Conservation (phyloP, 2,888 invertebrate genomes). For the Hypsopygia costalis region DNA sequence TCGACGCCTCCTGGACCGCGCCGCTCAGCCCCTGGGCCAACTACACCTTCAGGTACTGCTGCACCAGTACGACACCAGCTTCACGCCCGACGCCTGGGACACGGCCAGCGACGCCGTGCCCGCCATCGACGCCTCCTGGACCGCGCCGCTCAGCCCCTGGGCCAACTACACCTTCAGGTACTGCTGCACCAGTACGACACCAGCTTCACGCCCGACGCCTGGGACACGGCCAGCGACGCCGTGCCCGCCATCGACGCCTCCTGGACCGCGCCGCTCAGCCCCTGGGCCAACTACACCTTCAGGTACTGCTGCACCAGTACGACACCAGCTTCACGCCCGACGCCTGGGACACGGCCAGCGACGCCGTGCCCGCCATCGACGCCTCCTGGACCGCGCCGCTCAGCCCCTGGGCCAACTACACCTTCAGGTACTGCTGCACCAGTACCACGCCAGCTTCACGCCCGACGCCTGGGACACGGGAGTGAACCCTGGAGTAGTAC, state of each 20-base stretch:
- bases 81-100: conserved; percentile 96
- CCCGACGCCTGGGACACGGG: conserved; percentile 93
- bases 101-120: conserved; percentile 88
- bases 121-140: conserved; percentile 73
- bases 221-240: conserved; percentile 89
- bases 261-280: conserved; percentile 83
- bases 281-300: conserved; percentile 98
- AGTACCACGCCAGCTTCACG: conserved; percentile 97
- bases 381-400: conserved; percentile 76
- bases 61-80: conserved; percentile 93
- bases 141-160: conserved; percentile 89
- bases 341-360: conserved; percentile 90
- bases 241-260: conserved; percentile 84
- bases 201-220: conserved; percentile 94
- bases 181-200: conserved; percentile 89
- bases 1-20: conserved; percentile 69
- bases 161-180: conserved; percentile 94
- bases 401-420: conserved; percentile 97
- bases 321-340: conserved; percentile 98
- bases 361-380: conserved; percentile 85
- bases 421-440: conserved; percentile 87
- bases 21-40: conserved; percentile 94
- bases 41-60: conserved; percentile 87
- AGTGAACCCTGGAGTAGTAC: conserved; percentile 88
- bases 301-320: conserved; percentile 85